These are phyloP conservation scores for Neomonachus schauinslandi DNA, from an alignment of 2,113 vertebrate species.

Conservation along the genomic window DNA sequence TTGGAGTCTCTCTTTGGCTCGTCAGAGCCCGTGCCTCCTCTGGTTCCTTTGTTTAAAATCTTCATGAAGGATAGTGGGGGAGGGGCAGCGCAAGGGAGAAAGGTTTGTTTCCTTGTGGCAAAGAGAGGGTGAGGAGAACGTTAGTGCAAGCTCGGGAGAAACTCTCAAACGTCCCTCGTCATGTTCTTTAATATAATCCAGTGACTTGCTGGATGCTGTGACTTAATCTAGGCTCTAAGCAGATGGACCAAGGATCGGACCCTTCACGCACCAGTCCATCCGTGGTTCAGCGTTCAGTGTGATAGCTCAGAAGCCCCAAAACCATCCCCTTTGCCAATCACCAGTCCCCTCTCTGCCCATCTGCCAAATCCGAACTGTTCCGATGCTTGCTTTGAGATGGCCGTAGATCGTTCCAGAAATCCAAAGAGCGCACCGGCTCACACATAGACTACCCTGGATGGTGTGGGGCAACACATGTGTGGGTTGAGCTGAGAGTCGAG, in stretches of 20 bases:
- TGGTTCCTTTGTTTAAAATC: background rate
- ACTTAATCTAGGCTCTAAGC: background rate
- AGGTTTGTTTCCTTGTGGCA: slow-evolving; percentile 67
- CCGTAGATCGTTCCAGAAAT: background rate
- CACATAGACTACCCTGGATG: background rate
- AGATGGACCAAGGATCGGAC: slow-evolving; percentile 53
- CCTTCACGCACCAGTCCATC: background rate
- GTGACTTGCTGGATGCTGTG: background rate
- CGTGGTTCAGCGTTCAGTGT: background rate
- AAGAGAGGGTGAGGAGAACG: slow-evolving; percentile 56
- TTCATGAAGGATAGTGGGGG: background rate
- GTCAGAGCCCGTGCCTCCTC: background rate
- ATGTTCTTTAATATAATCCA: background rate
- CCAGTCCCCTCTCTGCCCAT: background rate
- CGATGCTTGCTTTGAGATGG: background rate
- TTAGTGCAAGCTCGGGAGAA: background rate
- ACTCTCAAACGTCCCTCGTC: background rate
- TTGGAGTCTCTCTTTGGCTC: background rate
- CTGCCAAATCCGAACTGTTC: background rate
- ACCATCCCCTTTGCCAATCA: background rate
- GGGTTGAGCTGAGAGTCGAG: too few relatives aligned
- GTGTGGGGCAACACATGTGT: background rate
- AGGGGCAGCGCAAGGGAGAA: background rate
- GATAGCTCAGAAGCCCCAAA: background rate
- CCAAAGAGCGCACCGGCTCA: background rate